phyloP scores from a whole-genome alignment of 2,888 invertebrate genomes.

The Yponomeuta evonymella region DNA sequence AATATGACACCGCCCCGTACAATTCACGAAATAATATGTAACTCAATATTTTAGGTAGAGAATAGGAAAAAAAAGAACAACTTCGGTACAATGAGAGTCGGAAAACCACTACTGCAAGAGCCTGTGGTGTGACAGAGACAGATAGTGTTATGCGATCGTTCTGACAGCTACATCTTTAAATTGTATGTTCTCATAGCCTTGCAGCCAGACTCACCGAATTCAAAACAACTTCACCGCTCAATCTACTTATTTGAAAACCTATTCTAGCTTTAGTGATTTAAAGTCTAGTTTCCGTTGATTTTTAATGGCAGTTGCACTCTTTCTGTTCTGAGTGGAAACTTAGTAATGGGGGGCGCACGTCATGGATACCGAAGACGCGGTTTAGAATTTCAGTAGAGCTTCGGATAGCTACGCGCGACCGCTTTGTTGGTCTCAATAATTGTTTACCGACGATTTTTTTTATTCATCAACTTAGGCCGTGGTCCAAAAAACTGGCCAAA shows the following conservation, averaged over 20 bases:
- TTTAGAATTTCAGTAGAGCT: conserved; percentile 76
- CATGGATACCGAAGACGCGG: conserved; percentile 73
- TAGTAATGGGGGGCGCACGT: conserved; percentile 75
- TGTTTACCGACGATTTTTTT: conserved; percentile 66
- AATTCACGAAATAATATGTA: conserved; percentile 75
- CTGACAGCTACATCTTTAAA: conserved; percentile 68
- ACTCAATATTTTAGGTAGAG: conserved; percentile 47
- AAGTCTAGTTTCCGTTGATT: conserved; percentile 23
- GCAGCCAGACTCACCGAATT: conserved; percentile 38
- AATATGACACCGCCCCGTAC: conserved; percentile 68
- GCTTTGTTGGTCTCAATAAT: conserved; percentile 68
- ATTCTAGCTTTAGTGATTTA: conserved; percentile 15
- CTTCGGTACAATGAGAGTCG: conserved; percentile 42
- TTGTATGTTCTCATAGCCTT: conserved; percentile 77
- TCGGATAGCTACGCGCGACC: conserved; percentile 73
- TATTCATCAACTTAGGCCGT: conserved; percentile 28
- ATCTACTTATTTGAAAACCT: conserved; percentile 27
- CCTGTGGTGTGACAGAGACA: conserved; percentile 35
- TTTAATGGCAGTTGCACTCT: conserved; percentile 27
- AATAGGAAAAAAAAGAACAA: conserved; percentile 69
- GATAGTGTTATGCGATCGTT: conserved; percentile 42
- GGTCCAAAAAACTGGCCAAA: conserved; percentile 21
- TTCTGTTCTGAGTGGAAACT: conserved; percentile 52
- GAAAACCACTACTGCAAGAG: conserved; percentile 36
- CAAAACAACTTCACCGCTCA: conserved; percentile 33